phyloP scores from a whole-genome alignment of 2,888 invertebrate species.

The Drosophila nigricruria region DNA sequence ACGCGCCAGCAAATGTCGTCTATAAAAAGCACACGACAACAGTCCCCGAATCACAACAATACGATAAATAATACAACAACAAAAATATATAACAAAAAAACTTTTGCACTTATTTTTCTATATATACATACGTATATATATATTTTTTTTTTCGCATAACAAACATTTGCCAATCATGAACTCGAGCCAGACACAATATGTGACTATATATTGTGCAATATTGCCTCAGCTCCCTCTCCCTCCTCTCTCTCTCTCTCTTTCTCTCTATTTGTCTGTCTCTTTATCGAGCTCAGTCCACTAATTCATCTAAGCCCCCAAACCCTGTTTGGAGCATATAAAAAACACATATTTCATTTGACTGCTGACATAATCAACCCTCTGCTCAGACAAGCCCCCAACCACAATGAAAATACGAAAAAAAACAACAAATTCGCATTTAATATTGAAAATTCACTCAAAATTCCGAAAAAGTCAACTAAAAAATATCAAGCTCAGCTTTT shows the following conservation, averaged over 20 bases:
- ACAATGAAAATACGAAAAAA: constrained; percentile 4
- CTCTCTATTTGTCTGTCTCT: background rate
- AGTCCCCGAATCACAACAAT: constrained; percentile 48
- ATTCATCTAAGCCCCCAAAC: constrained; percentile 33
- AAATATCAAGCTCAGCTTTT: background rate
- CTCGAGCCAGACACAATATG: constrained; percentile 49
- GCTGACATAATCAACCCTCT: constrained; percentile 62
- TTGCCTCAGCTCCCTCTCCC: constrained; percentile 12
- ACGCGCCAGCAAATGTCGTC: constrained; percentile 69
- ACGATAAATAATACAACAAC: constrained; percentile 40
- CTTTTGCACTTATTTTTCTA: constrained; percentile 57
- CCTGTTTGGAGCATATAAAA: constrained; percentile 40
- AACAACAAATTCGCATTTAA: constrained; percentile 14
- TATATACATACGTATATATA: background rate
- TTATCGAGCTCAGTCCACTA: constrained; percentile 17
- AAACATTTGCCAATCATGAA: constrained; percentile 53
- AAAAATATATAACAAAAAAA: constrained; percentile 35
- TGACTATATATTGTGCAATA: constrained; percentile 37
- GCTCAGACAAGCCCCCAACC: constrained; percentile 22
- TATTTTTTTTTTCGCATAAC: constrained; percentile 13
- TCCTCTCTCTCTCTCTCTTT: background rate
- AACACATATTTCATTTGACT: constrained; percentile 52
- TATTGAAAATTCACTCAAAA: constrained; percentile 32
- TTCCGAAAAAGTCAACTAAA: constrained; percentile 18
- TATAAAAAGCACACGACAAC: constrained; percentile 58